Conservation (phyloP, 2,113 vertebrate species). For the Nothobranchius furzeri region DNA sequence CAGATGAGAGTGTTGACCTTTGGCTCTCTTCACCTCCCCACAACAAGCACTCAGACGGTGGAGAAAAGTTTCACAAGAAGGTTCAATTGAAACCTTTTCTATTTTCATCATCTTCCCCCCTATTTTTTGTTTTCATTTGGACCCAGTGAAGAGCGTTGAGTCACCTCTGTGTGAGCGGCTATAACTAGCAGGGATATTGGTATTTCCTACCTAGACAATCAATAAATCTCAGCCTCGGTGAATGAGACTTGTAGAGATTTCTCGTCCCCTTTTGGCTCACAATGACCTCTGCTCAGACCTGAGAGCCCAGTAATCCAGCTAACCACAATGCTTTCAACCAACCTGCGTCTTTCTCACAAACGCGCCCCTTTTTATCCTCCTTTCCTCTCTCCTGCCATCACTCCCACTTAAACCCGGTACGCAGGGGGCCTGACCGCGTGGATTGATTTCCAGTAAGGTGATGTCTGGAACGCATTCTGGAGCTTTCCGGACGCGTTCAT, state of each 20-base stretch:
- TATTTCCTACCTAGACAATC: conserved; percentile 39
- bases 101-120: neutral
- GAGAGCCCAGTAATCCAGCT: conserved; percentile 36
- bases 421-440: conserved; percentile 58
- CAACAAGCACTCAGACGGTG: conserved; percentile 8
- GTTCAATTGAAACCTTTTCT: conserved; percentile 1
- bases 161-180: conserved; percentile 36
- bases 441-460: conserved; percentile 77
- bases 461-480: conserved; percentile 60
- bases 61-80: conserved; percentile 20
- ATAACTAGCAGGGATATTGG: conserved; percentile 53
- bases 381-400: conserved; percentile 58
- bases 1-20: conserved; percentile 32
- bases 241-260: conserved; percentile 29
- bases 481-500: conserved; percentile 66
- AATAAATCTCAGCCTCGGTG: conserved; percentile 54
- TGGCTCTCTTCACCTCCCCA: conserved; percentile 2
- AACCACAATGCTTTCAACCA: conserved; percentile 55
- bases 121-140: conserved; percentile 25
- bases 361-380: conserved; percentile 12
- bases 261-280: conserved; percentile 18
- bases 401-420: conserved; percentile 68
- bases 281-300: conserved; percentile 36
- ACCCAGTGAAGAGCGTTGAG: conserved; percentile 27
- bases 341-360: conserved; percentile 11